Evolutionary conservation across 2,797 vertebrate genomes (phyloP), one percentile per base, ranked within the genome.

Genomic region (Enteromius viviparus): DNA sequence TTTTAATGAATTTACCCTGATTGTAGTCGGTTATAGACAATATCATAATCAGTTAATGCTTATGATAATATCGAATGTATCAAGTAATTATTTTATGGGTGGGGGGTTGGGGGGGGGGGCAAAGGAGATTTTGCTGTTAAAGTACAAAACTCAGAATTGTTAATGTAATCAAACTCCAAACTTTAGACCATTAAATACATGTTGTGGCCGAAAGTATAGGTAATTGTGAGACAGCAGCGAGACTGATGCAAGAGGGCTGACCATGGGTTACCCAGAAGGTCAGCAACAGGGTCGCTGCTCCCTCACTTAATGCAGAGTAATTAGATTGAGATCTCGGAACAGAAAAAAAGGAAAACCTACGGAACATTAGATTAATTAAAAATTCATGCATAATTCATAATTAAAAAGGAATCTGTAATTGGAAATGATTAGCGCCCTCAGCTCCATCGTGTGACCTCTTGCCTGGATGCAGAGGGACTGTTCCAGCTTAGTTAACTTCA

Each of bases 371-470:
- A 95, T 95, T 95, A 95, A 96, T 96, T 95, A 95, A 95, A 95
- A 95, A 94, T 94, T 81, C 92, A 95, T 95, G 94, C 94, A 95
- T 95, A 95, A 95, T 95, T 95, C 94, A 95, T 95, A 94, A 95
- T 95, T 95, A 95, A 95, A 95, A 94, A 94, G 92, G 93, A 95
- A 94, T 95, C 93, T 87, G 92, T 95, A 95, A 95, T 94, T 94
- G 94, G 92, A 93, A 93, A 94, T 94, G 93, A 95, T 95, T 94
- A 94, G 92, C 90, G 87, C 93, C 92, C 91, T 90, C 89, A 89
- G 93, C 92, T 76, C 90, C 89, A 88, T 93, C 88, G 90, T 86
- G 87, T 95, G 94, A 94, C 94, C 93, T 91, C 84, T 82, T 81
- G 91, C 92, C 92, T 92, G 92, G 91, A 90, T 65, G 81, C 64